Percentiles rank a stretch among this genome's conserved stretches.
Evolutionary conservation across 1,140 invertebrate species (phyloP).

Genomic region (Ericerus pela): DNA sequence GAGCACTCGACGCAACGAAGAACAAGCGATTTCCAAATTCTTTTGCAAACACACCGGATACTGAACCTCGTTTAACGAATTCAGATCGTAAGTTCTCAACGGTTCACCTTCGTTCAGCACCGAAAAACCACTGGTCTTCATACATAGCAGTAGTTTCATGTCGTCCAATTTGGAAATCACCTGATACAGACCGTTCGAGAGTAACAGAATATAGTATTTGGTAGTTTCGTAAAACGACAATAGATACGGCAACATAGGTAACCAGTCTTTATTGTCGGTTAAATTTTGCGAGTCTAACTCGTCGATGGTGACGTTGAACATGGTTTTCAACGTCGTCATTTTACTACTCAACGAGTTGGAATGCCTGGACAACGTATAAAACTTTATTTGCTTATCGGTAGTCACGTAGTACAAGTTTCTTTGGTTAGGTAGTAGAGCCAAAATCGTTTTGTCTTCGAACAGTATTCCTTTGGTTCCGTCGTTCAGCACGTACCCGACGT

Average conservation of each 20-base stretch:
- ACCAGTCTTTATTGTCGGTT: neutral
- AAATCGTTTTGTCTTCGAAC: slow-evolving; percentile 1
- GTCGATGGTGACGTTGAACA: neutral
- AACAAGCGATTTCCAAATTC: slow-evolving; percentile 3
- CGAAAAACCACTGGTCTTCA: neutral
- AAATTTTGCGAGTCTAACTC: neutral
- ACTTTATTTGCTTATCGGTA: neutral
- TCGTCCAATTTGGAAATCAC: slow-evolving; percentile 1
- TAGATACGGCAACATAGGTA: neutral
- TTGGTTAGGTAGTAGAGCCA: neutral
- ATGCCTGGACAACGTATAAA: neutral
- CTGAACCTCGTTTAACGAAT: neutral
- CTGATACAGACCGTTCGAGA: neutral
- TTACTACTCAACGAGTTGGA: neutral
- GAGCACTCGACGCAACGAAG: neutral
- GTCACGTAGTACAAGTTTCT: slow-evolving; percentile 3
- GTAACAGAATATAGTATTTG: neutral
- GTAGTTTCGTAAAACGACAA: neutral
- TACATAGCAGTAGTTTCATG: neutral
- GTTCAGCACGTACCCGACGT: neutral
- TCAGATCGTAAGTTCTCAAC: neutral
- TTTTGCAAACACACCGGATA: neutral
- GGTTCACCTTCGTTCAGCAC: neutral
- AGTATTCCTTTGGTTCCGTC: slow-evolving; percentile 4
- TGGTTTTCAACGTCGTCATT: neutral